Percentiles rank a stretch among this genome's conserved stretches.
Conservation (phyloP, 2,888 invertebrate genomes). For the Caenorhabditis doughertyi region DNA sequence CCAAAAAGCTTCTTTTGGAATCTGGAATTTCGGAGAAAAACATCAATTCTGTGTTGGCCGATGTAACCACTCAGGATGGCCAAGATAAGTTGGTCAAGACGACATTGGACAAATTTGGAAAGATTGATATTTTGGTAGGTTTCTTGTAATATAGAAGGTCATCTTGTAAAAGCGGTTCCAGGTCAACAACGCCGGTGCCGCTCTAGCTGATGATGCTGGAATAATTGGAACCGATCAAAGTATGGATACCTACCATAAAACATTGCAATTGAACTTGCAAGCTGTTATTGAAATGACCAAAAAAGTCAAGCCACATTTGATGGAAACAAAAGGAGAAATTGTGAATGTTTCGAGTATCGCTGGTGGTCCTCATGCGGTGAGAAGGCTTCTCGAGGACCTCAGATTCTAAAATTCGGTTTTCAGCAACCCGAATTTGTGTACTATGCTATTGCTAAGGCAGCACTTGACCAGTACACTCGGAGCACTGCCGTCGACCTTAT, state of each 20-base stretch:
- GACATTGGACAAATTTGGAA: constrained; percentile 42
- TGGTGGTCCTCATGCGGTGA: constrained; percentile 30
- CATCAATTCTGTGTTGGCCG: constrained; percentile 28
- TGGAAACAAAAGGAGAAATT: constrained; percentile 59
- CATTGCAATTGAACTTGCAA: constrained; percentile 20
- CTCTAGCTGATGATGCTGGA: constrained; percentile 10
- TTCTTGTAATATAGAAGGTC: background rate
- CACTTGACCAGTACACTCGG: constrained; percentile 56
- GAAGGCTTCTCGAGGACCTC: background rate
- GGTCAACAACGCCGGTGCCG: constrained; percentile 50
- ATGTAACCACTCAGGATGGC: constrained; percentile 14
- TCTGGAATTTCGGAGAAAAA: constrained; percentile 9
- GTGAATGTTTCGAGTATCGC: constrained; percentile 58
- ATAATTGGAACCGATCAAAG: constrained; percentile 1
- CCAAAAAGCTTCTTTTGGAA: constrained; percentile 22
- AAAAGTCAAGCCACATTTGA: constrained; percentile 57
- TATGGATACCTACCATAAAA: constrained; percentile 22
- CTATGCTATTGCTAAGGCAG: constrained; percentile 49
- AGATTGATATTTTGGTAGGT: constrained; percentile 41
- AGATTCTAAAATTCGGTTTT: background rate
- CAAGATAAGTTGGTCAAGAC: constrained; percentile 44
- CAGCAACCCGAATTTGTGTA: constrained; percentile 24
- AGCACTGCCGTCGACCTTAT: constrained; percentile 44
- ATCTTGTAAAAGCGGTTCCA: background rate
- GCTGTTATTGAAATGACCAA: constrained; percentile 49